A percentile compares a stretch with the other conserved stretches of the same genome.
These are phyloP conservation scores for Polyommatus iphigenia DNA, from an alignment of 2,888 invertebrate genomes.

Conservation along the genomic window DNA sequence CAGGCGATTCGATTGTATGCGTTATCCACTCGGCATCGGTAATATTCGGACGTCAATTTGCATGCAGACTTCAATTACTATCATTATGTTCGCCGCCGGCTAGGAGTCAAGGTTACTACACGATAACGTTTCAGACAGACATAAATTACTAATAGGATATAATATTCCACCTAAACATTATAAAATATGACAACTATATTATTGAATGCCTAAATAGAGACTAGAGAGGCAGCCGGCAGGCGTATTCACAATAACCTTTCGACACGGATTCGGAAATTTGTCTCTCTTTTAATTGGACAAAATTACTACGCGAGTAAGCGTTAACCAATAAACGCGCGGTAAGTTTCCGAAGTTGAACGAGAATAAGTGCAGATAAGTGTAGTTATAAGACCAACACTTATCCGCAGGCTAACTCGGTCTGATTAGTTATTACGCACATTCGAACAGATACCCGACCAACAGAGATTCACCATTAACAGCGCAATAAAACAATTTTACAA, in stretches of 20 bases:
- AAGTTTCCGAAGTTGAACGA: too few species aligned
- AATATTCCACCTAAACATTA: not conserved
- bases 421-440: not conserved
- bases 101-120: conserved; percentile 15
- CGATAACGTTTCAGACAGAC: not conserved
- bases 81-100: conserved; percentile 9
- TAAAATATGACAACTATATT: too few species aligned
- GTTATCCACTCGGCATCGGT: not conserved
- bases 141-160: not conserved
- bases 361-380: too few species aligned
- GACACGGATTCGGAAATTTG: too few species aligned
- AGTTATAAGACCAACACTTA: not conserved
- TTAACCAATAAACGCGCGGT: too few species aligned
- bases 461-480: not conserved
- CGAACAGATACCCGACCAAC: not conserved
- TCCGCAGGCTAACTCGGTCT: not conserved
- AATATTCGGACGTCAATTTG: conserved; percentile 20
- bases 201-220: too few species aligned
- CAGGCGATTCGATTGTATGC: not conserved
- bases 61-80: conserved; percentile 21
- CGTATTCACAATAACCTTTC: too few species aligned
- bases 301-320: too few species aligned
- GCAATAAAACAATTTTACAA: conserved; percentile 3
- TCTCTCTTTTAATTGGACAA: too few species aligned
- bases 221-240: too few species aligned